Percentiles rank a stretch among this genome's conserved stretches.
Conservation (phyloP, 2,888 invertebrate genomes). For the Hyles lineata region DNA sequence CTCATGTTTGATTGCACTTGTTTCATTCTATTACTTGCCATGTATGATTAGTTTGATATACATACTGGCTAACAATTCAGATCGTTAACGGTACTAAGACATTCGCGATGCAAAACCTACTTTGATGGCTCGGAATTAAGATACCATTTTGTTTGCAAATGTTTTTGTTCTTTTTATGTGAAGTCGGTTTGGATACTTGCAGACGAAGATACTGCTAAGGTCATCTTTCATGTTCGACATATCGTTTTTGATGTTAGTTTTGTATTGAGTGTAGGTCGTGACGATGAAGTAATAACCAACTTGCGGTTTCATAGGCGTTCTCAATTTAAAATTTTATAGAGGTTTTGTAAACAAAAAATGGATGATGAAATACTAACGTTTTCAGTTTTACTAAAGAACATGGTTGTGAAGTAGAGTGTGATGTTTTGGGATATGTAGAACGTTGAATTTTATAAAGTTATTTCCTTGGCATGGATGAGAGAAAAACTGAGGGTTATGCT, state of each 20-base stretch:
- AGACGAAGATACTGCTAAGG: slow-evolving; percentile 21
- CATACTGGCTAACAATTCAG: slow-evolving; percentile 23
- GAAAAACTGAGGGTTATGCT: too few relatives aligned
- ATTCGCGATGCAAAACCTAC: neutral
- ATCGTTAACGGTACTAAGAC: slow-evolving; percentile 21
- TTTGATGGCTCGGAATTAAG: neutral
- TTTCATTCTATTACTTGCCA: neutral
- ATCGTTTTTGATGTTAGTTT: slow-evolving; percentile 11
- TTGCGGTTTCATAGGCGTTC: neutral
- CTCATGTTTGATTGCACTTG: neutral
- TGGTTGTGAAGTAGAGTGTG: too few relatives aligned
- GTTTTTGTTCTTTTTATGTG: neutral
- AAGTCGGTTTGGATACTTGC: slow-evolving; percentile 13
- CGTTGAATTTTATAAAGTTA: too few relatives aligned
- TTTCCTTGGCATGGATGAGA: too few relatives aligned
- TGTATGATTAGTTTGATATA: slow-evolving; percentile 22
- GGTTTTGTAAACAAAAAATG: neutral
- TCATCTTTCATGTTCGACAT: slow-evolving; percentile 11
- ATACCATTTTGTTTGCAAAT: neutral
- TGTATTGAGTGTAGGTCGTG: slow-evolving; percentile 6
- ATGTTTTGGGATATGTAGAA: too few relatives aligned
- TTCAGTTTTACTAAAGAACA: neutral
- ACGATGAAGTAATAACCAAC: slow-evolving; percentile 13
- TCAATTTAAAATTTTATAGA: neutral
- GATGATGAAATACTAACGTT: neutral